Evolutionary conservation across 2,888 invertebrate genomes (phyloP).

Genomic region (Nephrotoma flavescens): DNA sequence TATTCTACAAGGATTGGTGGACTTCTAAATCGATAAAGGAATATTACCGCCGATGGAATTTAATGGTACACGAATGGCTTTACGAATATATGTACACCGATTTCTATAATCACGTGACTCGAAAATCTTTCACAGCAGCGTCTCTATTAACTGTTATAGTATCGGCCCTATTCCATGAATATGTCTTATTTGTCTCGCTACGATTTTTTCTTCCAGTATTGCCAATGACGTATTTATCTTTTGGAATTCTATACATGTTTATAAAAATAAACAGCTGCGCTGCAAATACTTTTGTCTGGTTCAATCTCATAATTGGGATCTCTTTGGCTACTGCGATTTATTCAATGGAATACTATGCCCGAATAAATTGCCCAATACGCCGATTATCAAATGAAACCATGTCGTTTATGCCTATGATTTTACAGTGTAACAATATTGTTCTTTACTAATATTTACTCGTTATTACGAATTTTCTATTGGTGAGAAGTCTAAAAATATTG

Average conservation of each 20-base stretch:
- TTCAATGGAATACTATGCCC: neutral
- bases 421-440: too few relatives aligned
- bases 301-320: neutral
- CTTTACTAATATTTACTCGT: too few relatives aligned
- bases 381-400: too few relatives aligned
- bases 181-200: slow-evolving; percentile 56
- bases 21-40: slow-evolving; percentile 56
- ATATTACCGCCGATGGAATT: slow-evolving; percentile 81
- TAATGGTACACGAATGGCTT: slow-evolving; percentile 81
- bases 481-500: too few relatives aligned
- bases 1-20: slow-evolving; percentile 84
- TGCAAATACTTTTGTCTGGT: neutral
- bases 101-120: slow-evolving; percentile 27
- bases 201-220: slow-evolving; percentile 61
- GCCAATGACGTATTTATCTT: too few relatives aligned
- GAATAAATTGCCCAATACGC: neutral
- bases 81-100: slow-evolving; percentile 72
- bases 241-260: too few relatives aligned
- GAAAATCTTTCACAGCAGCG: slow-evolving; percentile 32
- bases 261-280: neutral
- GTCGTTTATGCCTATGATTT: too few relatives aligned
- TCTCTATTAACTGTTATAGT: slow-evolving; percentile 50
- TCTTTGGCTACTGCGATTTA: neutral
- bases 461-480: too few relatives aligned
- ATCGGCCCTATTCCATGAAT: slow-evolving; percentile 74